Evolutionary conservation across 1,140 invertebrate species (phyloP).

Genomic region (Tetramorium simillimum): DNA sequence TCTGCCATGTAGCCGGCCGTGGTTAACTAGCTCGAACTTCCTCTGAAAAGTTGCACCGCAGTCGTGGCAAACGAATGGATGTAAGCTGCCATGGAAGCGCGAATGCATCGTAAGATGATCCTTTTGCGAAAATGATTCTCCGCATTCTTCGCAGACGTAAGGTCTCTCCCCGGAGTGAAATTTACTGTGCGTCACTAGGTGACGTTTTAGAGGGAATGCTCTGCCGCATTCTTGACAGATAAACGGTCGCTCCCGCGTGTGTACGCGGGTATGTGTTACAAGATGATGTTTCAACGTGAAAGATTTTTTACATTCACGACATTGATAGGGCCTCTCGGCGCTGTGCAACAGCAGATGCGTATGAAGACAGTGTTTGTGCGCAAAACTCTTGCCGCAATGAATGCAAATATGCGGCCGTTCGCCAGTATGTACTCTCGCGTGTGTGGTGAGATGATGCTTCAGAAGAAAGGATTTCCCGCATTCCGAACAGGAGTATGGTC

Average conservation of each 20-base stretch:
- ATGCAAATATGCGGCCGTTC: constrained; percentile 93
- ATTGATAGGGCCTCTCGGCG: constrained; percentile 92
- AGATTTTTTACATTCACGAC: constrained; percentile 94
- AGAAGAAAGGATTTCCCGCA: constrained; percentile 93
- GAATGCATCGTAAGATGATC: constrained; percentile 92
- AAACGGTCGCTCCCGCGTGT: constrained; percentile 91
- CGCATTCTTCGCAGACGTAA: constrained; percentile 94
- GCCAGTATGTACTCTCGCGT: constrained; percentile 92
- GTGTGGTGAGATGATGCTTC: constrained; percentile 93
- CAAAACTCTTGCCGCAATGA: constrained; percentile 94
- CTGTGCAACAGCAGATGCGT: constrained; percentile 93
- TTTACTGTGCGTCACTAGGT: constrained; percentile 94
- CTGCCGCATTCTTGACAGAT: constrained; percentile 93
- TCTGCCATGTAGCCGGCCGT: constrained; percentile 91
- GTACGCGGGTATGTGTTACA: constrained; percentile 91
- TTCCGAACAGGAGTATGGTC: constrained; percentile 92
- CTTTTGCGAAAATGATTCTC: constrained; percentile 94
- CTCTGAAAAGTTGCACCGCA: constrained; percentile 93
- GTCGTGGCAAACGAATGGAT: constrained; percentile 93
- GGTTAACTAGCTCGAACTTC: constrained; percentile 94
- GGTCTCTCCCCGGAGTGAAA: constrained; percentile 95
- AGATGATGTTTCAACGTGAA: constrained; percentile 94
- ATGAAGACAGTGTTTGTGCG: constrained; percentile 93
- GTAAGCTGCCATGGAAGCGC: constrained; percentile 92
- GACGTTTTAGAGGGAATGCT: constrained; percentile 92